Base-by-base conservation (phyloP, 2,797 vertebrate genomes). In the Rhinophrynus dorsalis region DNA sequence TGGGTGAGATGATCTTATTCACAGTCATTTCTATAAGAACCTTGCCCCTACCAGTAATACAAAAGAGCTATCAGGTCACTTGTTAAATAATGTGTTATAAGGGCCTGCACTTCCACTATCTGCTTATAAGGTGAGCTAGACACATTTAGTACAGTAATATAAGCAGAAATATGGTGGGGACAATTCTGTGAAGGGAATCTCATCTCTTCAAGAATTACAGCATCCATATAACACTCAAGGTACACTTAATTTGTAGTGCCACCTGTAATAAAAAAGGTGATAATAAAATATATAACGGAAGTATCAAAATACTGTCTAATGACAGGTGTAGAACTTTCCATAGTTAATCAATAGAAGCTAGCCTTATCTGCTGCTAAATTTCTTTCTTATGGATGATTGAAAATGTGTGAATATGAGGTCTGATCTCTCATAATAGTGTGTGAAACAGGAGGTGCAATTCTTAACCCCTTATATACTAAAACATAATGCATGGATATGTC, bases 161-260 rank as follows among this genome's bases (percentile, higher is more conserved):
- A 68, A 50, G 20, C 17, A 60, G 45, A 68, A 61, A 60, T 60
- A 68, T 52, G 45, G 18, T 24, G n/a, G 33, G 58, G 57, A 68
- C 37, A 48, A 40, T 61, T 67, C 56, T 13, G 35, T 60, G 56
- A 52, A 52, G 47, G 47, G 47, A 68, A 68, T 61, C 33, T 68
- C 56, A 68, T 68, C 67, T 68, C 47, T 60, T 32, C 37, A 52
- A 47, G 33, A 68, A 57, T 60, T 60, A 61, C 47, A 44, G 12
- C 67, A 44, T 17, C 35, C 56, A 68, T 68, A 60, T 68, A 68
- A 68, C 60, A 56, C 57, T 68, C 67, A 68, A 60, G 61, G 33
- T 61, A 59, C 60, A 52, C 55, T 61, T 60, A 60, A 60, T 68
- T 68, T 60, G 67, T 52, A 60, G 47, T 30, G 17, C 27, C 38